Evolutionary conservation across 2,888 invertebrate species (phyloP), one percentile per base, ranked within the genome.

Genomic region (Phortica okadai): DNA sequence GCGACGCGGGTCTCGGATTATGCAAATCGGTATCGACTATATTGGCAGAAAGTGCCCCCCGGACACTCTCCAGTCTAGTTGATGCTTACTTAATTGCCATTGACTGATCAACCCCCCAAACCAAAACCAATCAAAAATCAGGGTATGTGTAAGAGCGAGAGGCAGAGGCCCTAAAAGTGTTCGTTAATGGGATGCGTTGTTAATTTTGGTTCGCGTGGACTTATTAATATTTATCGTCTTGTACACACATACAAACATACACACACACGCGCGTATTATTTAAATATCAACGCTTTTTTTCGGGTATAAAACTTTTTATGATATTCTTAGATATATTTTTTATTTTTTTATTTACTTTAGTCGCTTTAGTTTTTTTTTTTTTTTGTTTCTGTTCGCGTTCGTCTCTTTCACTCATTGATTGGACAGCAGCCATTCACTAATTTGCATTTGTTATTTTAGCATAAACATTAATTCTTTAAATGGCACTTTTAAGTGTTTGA

Each of bases 401-500:
- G 8, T 50, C 50, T 50, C 50, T 50, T 50, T 50, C 50, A 50
- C 50, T 11, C 50, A 11, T 50, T 50, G 14, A 50, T 50, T 50
- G 50, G 50, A 50, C 50, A 78, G 73, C 76, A 78, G 88, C 87
- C 87, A 89, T 87, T 87, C 87, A 88, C 87, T 89, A 83, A 87
- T 87, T 89, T 88, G 86, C 87, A 87, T 83, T 84, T 70, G n/a
- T 82, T 80, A 84, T 83, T 84, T 85, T 80, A 82, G 84, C 85
- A 85, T 85, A 83, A 83, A 69, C 84, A 83, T 79, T 83, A 85
- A 86, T 86, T 84, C 81, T 72, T 75, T 81, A 86, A 86, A 86
- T 86, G 85, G 87, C 87, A 86, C 85, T 86, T 81, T 86, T 83
- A 87, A 86, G 87, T 86, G 67, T 59, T 54, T 74, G 78, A 72